Conservation (phyloP, 2,888 invertebrate species). For the Nymphalis polychloros region DNA sequence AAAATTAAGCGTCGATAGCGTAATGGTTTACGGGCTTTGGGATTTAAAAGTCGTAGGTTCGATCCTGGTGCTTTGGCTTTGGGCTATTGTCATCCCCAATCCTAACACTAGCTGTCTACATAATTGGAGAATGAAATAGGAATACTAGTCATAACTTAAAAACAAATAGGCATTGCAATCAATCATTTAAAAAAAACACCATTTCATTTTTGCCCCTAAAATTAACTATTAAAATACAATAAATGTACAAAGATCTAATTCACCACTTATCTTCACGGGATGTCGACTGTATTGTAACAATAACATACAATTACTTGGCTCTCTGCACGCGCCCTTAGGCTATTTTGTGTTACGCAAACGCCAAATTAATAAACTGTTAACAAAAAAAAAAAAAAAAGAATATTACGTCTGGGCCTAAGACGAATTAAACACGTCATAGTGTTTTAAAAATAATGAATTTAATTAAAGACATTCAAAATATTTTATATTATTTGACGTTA, state of each 20-base stretch:
- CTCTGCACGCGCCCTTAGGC: conserved; percentile 19
- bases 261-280: conserved; percentile 17
- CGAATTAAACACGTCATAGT: not conserved
- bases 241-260: conserved; percentile 8
- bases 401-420: not conserved
- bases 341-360: not conserved
- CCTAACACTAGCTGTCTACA: too few species aligned
- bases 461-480: too few species aligned
- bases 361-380: conserved; percentile 10
- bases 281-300: conserved; percentile 18
- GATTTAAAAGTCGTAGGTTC: too few species aligned
- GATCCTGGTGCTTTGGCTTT: too few species aligned
- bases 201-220: not conserved
- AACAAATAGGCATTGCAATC: too few species aligned
- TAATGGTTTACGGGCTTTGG: too few species aligned
- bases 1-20: too few species aligned
- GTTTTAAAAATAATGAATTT: too few species aligned
- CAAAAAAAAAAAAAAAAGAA: not conserved
- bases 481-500: too few species aligned
- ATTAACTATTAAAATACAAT: conserved; percentile 6
- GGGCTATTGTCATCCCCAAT: too few species aligned
- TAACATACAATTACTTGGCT: conserved; percentile 22
- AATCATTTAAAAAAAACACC: not conserved
- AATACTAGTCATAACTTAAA: too few species aligned
- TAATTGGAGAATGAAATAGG: too few species aligned